Conservation (phyloP, 2,888 invertebrate species). For the Gymnosoma rotundatum region DNA sequence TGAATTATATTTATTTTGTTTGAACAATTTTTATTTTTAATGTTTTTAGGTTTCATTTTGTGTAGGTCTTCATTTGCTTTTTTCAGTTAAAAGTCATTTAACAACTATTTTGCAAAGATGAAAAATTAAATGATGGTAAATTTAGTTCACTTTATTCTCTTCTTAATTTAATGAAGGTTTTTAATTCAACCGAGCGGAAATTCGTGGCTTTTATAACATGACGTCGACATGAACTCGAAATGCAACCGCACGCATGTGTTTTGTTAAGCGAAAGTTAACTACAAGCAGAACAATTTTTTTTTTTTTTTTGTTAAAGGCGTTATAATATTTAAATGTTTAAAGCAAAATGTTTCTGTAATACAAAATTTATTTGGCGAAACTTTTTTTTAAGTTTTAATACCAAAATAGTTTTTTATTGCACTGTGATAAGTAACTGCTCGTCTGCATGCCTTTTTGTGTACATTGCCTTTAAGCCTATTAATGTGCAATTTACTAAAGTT, state of each 20-base stretch:
- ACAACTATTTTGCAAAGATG: not conserved
- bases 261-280: conserved; percentile 50
- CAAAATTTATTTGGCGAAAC: not conserved
- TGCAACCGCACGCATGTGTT: conserved; percentile 29
- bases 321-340: conserved; percentile 37
- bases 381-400: not conserved
- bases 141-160: not conserved
- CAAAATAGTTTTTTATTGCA: not conserved
- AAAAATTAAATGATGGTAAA: conserved; percentile 24
- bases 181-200: conserved; percentile 57
- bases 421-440: no score
- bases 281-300: conserved; percentile 60
- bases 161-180: not conserved
- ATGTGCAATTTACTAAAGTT: not conserved
- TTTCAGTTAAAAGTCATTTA: not conserved
- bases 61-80: not conserved
- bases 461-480: conserved; percentile 26
- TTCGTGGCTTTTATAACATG: conserved; percentile 58
- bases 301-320: conserved; percentile 44
- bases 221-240: conserved; percentile 57
- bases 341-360: not conserved
- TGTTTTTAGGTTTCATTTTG: conserved; percentile 37
- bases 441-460: not conserved
- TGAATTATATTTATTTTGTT: conserved; percentile 1
- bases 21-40: not conserved